Evolutionary conservation across 2,113 vertebrate species (phyloP), one percentile per base, ranked within the genome.

Genomic region (Lipophrys pholis): DNA sequence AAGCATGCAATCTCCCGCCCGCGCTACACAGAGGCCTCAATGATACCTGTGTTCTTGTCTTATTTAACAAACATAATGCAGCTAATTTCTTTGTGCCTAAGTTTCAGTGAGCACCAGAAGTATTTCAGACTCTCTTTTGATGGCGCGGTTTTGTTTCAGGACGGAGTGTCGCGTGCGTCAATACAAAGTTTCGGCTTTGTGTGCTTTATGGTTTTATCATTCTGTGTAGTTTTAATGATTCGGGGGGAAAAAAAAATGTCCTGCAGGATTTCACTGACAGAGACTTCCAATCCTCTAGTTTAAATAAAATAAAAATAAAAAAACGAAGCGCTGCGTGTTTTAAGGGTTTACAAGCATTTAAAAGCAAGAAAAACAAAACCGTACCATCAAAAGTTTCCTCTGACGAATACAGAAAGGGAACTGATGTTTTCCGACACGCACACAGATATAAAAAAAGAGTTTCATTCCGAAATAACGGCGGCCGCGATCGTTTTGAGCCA

Each of bases 41-140:
- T 98, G 94, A 98, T 80, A 90, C 85, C 88, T 83, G 41, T 78
- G 89, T 80, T 67, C 82, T 89, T 81, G 87, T 91, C 89, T 90
- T 86, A 54, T 82, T 89, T 80, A 83, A 93, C 92, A 88, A 86
- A 86, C 89, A 92, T 86, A 92, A 93, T 94, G 94, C 93, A 95
- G 94, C 93, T 95, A 95, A 95, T 95, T 95, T 93, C 75, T 89
- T 95, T 95, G 94, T 98, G 96, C 95, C 96, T 96, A 91, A 86
- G 73, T 92, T 92, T 72, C 74, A 69, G 68, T 63, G 73, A 82
- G 83, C 73, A 46, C 48, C 65, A 65, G 51, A 67, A 45, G 60
- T 72, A 53, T 88, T 80, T 73, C 55, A 75, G 65, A 78, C 58
- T 60, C 11, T 1, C 63, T 67, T 80, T 67, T 61, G 64, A 83